phyloP scores from a whole-genome alignment of 2,797 vertebrate species.

The Urophycis tenuis region DNA sequence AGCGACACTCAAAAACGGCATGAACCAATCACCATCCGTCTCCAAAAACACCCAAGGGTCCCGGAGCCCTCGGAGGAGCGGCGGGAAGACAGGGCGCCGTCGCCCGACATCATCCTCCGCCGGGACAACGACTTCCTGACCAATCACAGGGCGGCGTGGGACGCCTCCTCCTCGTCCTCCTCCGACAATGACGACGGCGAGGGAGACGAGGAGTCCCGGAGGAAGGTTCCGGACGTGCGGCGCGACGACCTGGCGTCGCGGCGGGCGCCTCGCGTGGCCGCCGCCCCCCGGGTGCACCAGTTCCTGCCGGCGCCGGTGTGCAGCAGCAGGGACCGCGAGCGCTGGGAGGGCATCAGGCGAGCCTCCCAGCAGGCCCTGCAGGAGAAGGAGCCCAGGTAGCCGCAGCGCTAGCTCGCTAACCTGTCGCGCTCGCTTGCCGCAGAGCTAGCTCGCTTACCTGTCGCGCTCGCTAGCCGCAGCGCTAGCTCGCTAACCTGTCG shows the following conservation, averaged over 20 bases:
- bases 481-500: too few species aligned
- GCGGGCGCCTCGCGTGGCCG: conserved; percentile 48
- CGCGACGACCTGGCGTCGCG: conserved; percentile 87
- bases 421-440: too few species aligned
- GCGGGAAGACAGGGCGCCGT: conserved; percentile 58
- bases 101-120: conserved; percentile 79
- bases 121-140: conserved; percentile 79
- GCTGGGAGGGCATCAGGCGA: conserved; percentile 71
- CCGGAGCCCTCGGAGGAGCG: conserved; percentile 49
- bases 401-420: conserved; percentile 9
- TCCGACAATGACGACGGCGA: conserved; percentile 49
- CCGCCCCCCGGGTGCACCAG: conserved; percentile 58
- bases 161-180: conserved; percentile 41
- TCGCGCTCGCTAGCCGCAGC: conserved; percentile 53
- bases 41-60: neutral
- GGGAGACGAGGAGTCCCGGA: conserved; percentile 58
- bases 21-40: neutral
- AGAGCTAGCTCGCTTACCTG: too few species aligned
- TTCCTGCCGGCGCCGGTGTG: conserved; percentile 62
- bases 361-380: conserved; percentile 69
- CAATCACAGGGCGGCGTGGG: conserved; percentile 69
- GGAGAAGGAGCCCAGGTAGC: conserved; percentile 68
- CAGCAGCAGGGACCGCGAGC: conserved; percentile 64
- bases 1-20: conserved; percentile 24
- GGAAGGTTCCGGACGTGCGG: conserved; percentile 80